Conservation (phyloP, 37 sponge, comb jelly and placozoan species). For the Lycopodina hypogea region DNA sequence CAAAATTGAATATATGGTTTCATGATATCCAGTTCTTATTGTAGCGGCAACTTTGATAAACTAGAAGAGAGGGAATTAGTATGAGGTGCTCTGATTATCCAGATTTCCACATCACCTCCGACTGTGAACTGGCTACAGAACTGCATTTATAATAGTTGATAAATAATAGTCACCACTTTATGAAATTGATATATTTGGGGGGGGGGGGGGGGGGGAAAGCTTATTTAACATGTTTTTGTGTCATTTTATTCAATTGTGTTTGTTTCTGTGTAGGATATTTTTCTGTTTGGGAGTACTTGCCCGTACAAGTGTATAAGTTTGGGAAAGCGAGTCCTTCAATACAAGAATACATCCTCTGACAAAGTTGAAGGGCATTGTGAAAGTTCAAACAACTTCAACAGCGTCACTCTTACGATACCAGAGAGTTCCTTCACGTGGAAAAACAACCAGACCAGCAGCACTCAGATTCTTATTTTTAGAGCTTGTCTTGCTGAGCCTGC, state of each 20-base stretch:
- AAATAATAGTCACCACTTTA: no score
- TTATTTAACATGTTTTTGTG: no score
- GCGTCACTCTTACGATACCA: constrained; percentile 21
- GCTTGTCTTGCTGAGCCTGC: neutral
- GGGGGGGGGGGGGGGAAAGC: no score
- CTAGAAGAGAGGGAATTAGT: no score
- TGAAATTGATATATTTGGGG: no score
- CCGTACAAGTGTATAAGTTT: constrained; percentile 25
- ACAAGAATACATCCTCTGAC: neutral
- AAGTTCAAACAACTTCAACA: neutral
- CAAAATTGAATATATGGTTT: no score
- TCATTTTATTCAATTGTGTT: neutral
- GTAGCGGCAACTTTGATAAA: no score
- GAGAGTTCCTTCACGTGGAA: constrained; percentile 49
- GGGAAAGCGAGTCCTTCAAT: constrained; percentile 35
- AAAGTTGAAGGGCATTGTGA: neutral
- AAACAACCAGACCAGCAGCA: constrained; percentile 1
- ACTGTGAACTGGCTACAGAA: no score
- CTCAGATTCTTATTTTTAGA: constrained; percentile 47
- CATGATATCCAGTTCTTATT: no score
- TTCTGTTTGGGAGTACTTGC: neutral
- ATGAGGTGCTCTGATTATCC: no score
- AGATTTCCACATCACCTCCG: no score
- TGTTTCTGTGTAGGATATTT: neutral
- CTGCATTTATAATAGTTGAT: no score